Percentiles rank a stretch among this genome's conserved stretches.
Conservation (phyloP, 2,888 invertebrate species). For the Sialis lutaria region DNA sequence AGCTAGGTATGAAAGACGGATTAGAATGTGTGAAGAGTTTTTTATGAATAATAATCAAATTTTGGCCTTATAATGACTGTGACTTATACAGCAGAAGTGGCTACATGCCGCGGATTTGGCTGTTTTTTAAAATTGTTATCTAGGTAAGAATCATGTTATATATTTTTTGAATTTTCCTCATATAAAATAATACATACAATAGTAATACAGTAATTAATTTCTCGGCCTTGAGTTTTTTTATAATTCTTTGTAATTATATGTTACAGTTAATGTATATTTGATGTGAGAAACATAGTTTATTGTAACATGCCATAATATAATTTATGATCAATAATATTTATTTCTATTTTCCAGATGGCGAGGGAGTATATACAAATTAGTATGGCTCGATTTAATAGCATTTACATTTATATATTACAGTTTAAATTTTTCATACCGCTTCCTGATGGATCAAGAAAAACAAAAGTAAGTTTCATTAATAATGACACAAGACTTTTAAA, state of each 20-base stretch:
- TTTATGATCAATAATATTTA: neutral
- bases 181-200: too few relatives aligned
- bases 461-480: slow-evolving; percentile 3
- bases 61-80: slow-evolving; percentile 48
- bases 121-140: slow-evolving; percentile 71
- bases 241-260: neutral
- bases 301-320: slow-evolving; percentile 4
- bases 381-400: slow-evolving; percentile 74
- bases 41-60: too few relatives aligned
- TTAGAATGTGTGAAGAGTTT: too few relatives aligned
- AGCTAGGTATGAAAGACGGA: too few relatives aligned
- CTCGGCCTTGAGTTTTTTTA: neutral
- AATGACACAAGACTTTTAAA: neutral
- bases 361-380: slow-evolving; percentile 86
- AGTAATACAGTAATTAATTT: neutral
- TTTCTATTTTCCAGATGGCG: slow-evolving; percentile 58
- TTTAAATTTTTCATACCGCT: slow-evolving; percentile 62
- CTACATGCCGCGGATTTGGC: slow-evolving; percentile 71
- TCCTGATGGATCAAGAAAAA: slow-evolving; percentile 33
- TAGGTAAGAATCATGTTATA: slow-evolving; percentile 35
- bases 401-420: slow-evolving; percentile 64
- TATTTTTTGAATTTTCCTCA: neutral
- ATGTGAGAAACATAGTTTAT: neutral
- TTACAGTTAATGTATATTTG: neutral
- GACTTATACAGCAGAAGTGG: slow-evolving; percentile 72